Percentiles rank a stretch among this genome's conserved stretches.
These are phyloP conservation scores for Rugalucina vietnamica DNA, from an alignment of 2,888 invertebrate species.

Conservation along the genomic window DNA sequence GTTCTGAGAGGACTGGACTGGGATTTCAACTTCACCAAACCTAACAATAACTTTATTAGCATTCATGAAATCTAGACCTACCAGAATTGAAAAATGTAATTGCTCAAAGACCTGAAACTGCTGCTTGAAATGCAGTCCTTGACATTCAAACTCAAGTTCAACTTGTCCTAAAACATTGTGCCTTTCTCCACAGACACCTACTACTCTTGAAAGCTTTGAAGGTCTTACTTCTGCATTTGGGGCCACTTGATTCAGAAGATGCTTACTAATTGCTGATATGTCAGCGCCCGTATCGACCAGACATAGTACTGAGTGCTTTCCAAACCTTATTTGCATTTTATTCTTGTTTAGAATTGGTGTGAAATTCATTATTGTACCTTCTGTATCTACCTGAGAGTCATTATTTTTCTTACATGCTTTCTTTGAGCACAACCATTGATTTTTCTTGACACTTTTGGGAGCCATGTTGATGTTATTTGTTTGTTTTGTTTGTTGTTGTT, in stretches of 20 bases:
- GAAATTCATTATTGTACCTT: neutral
- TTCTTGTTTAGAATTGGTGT: conserved; percentile 3
- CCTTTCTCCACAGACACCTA: too few species aligned
- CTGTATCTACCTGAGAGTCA: neutral
- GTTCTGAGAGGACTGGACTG: neutral
- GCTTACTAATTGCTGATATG: neutral
- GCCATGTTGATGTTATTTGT: too few species aligned
- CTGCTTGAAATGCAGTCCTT: neutral
- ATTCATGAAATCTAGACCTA: neutral
- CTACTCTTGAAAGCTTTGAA: neutral
- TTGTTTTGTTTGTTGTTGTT: too few species aligned
- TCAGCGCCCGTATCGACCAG: conserved; percentile 3
- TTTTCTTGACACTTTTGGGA: too few species aligned
- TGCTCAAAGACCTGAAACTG: neutral
- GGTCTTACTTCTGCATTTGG: neutral
- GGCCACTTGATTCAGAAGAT: conserved; percentile 4
- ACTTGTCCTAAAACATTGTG: neutral
- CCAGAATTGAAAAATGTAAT: neutral
- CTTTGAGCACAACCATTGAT: conserved; percentile 8
- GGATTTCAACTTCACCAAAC: neutral
- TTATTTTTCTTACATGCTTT: neutral
- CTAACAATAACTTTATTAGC: neutral
- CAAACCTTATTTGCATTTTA: neutral
- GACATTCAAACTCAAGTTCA: neutral
- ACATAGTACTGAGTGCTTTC: neutral